Conservation (phyloP, 1,140 invertebrate genomes). For the Trichomalopsis sarcophagae region DNA sequence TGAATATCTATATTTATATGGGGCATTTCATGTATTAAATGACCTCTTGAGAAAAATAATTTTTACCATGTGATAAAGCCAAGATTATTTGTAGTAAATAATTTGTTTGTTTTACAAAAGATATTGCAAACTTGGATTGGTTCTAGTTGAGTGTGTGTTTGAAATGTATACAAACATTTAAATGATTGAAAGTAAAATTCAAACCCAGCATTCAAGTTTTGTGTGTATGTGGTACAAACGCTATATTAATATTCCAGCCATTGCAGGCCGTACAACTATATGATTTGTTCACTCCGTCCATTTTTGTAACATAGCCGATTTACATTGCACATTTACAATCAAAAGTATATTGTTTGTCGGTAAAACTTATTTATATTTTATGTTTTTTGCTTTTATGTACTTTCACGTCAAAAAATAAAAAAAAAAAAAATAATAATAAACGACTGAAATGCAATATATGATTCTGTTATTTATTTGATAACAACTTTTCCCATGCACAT, state of each 20-base stretch:
- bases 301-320: constrained; percentile 49
- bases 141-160: background rate
- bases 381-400: constrained; percentile 42
- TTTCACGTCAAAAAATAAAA: constrained; percentile 36
- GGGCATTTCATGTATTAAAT: background rate
- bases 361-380: constrained; percentile 41
- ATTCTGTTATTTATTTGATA: background rate
- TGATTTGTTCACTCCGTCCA: constrained; percentile 53
- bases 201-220: background rate
- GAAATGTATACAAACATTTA: background rate
- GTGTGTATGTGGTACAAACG: background rate
- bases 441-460: constrained; percentile 36
- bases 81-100: background rate
- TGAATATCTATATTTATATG: background rate
- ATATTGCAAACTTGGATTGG: constrained; percentile 20
- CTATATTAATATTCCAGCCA: constrained; percentile 37
- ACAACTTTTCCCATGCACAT: no score
- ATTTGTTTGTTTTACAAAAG: constrained; percentile 29
- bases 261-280: constrained; percentile 40
- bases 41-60: background rate
- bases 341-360: constrained; percentile 30
- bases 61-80: background rate
- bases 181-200: constrained; percentile 37
- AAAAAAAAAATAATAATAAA: constrained; percentile 34
- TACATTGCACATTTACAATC: constrained; percentile 46